Evolutionary conservation across 2,797 vertebrate species (phyloP).

Genomic region (Protosalanx chinensis): DNA sequence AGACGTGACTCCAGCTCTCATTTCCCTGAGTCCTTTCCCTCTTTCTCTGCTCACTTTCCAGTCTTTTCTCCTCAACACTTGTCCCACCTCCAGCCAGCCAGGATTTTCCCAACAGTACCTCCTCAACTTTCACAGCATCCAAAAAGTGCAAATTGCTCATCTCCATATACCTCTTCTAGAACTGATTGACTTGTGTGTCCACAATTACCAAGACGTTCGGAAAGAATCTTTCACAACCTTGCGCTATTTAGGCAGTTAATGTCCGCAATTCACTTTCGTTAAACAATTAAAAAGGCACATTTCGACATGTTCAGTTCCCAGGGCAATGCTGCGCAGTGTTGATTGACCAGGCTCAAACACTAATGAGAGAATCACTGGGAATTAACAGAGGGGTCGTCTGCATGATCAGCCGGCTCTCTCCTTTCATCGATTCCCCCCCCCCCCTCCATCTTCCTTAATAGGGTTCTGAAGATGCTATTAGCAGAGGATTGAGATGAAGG

Average conservation of each 20-base stretch:
- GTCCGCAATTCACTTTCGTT: neutral
- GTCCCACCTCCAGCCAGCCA: neutral
- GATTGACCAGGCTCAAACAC: neutral
- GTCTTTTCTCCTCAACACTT: neutral
- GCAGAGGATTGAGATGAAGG: neutral
- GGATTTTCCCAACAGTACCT: no score
- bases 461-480: neutral
- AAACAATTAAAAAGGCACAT: neutral
- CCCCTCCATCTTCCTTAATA: neutral
- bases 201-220: no score
- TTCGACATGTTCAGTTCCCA: neutral
- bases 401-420: neutral
- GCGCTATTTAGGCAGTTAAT: neutral
- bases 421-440: neutral
- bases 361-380: slow-evolving; percentile 2
- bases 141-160: no score
- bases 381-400: neutral
- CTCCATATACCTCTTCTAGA: no score
- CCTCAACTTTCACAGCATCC: no score
- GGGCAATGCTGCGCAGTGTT: neutral
- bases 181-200: neutral
- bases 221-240: neutral
- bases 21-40: neutral
- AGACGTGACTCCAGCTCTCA: neutral
- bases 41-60: neutral